Evolutionary conservation across 92 coral and sea anemone genomes (phyloP), one percentile per base, ranked within the genome.

Genomic region (Umimayanthus chanpuru): DNA sequence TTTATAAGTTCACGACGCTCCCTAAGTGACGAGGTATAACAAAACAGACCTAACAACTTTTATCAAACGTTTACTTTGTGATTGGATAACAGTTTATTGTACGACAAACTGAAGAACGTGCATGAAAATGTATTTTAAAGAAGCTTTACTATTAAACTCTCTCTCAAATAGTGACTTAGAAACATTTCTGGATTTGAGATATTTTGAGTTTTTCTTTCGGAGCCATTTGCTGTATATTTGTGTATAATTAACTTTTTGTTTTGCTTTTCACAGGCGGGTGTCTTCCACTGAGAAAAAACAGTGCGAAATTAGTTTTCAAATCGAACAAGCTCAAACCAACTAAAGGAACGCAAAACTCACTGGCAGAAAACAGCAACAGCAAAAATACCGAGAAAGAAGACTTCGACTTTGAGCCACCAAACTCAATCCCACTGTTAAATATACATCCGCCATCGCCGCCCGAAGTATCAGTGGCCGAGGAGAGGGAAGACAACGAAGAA

Each of bases 391-490:
- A 83, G 9, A 67, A 67, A 44, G 86, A 41, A 43, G n/a, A 32
- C 25, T 47, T 47, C 10, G 73, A 82, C 39, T 83, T 74, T 26
- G 92, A 89, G 83, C 82, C 92, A 23, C 94, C 94, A 68, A 91
- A 92, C 82, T 92, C 88, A 38, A 89, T 94, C 32, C 98, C 98
- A 5, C 21, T 93, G 43, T 88, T 94, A 91, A 93, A 80, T 39
- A 88, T 94, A 9, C 90, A 81, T 38, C 98, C 96, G 21, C 96
- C 96, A 3, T 88, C 96, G 49, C 98, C 96, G 8, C 96, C 96
- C 11, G 92, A 87, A 40, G 76, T 79, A 18, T 80, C 93, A 15
- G 89, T 75, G 14, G 92, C 88, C 20, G 89, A 85, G 50, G 90
- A 79, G 68, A 86, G 89, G 21, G 87, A 83, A 28, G 87, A 83